These are phyloP conservation scores for Drosophila malerkotliana DNA, from an alignment of 1,140 invertebrate species.

Conservation along the genomic window DNA sequence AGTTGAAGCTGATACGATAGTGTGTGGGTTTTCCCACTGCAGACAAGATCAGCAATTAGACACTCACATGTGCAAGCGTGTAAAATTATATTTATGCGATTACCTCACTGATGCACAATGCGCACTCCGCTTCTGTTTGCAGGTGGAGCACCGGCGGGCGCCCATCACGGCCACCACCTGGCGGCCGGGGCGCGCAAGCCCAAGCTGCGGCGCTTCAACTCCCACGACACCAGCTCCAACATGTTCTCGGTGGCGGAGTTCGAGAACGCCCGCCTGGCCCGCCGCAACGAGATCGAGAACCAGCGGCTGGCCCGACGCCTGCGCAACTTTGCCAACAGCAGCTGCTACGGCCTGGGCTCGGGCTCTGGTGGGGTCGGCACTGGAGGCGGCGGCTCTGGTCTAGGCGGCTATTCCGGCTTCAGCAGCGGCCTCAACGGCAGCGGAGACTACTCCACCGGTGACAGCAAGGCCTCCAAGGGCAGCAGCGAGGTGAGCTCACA, in stretches of 20 bases:
- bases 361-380: constrained; percentile 5
- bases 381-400: not conserved
- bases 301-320: constrained; percentile 70
- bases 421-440: constrained; percentile 65
- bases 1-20: constrained; percentile 26
- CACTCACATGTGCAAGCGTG: constrained; percentile 37
- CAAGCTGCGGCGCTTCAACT: constrained; percentile 81
- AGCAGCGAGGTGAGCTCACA: constrained; percentile 68
- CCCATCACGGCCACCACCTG: constrained; percentile 61
- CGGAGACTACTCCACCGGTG: constrained; percentile 82
- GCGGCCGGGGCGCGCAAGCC: constrained; percentile 76
- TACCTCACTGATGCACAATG: constrained; percentile 67
- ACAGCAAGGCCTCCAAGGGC: constrained; percentile 80
- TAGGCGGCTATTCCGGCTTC: constrained; percentile 43
- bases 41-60: constrained; percentile 59
- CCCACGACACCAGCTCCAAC: constrained; percentile 83
- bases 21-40: constrained; percentile 69
- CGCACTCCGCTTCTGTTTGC: constrained; percentile 24
- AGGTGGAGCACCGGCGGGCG: constrained; percentile 64
- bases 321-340: constrained; percentile 65
- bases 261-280: constrained; percentile 80
- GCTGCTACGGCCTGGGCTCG: constrained; percentile 16
- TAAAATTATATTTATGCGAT: constrained; percentile 59
- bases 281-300: constrained; percentile 83
- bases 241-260: constrained; percentile 84